Base-by-base conservation (phyloP, 1,140 invertebrate species). In the Drosophila novamexicana region DNA sequence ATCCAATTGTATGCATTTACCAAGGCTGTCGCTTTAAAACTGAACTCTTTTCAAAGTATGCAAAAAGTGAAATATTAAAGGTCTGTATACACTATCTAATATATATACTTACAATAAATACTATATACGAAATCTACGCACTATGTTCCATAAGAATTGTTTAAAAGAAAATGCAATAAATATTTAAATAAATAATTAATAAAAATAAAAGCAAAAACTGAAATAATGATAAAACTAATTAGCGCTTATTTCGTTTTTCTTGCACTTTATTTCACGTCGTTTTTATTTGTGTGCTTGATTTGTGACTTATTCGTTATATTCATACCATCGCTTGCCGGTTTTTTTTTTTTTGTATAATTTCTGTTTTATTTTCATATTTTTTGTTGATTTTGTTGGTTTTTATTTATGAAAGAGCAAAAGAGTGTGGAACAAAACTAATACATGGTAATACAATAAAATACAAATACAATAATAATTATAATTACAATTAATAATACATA, bases 381-480 rank as follows among this genome's bases (percentile, higher is more conserved):
- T 36, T 66, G 22, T 5, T 29, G 22, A 61, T 75, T 67, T 72
- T 59, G 52, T 68, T 72, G 16, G 47, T 36, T 36, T 39, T 89
- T 73, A 77, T 91, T 84, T 82, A 91, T 91, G 84, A 86, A 86
- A 91, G 89, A 91, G 90, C 84, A 91, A 91, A 91, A 90, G 89
- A 91, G 81, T 79, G 84, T 91, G 61, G 81, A 91, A 91, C 84
- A 86, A 89, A 91, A 91, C 84, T 91, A 91, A 91, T 79, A 90
- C 81, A 81, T 70, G 65, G 58, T 69, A 79, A 75, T 88, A 84
- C 75, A 82, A 88, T 81, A 81, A 88, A 91, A 91, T 89, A 91
- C 88, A 91, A 89, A 86, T 91, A 75, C 82, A 82, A 91, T 85
- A 85, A 89, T 88, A 84, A 85, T 75, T 84, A 73, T 74, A 70